Percentiles rank a stretch among this genome's conserved stretches.
These are phyloP conservation scores for Cephus sareptanus DNA, from an alignment of 2,888 invertebrate genomes.

Conservation along the genomic window DNA sequence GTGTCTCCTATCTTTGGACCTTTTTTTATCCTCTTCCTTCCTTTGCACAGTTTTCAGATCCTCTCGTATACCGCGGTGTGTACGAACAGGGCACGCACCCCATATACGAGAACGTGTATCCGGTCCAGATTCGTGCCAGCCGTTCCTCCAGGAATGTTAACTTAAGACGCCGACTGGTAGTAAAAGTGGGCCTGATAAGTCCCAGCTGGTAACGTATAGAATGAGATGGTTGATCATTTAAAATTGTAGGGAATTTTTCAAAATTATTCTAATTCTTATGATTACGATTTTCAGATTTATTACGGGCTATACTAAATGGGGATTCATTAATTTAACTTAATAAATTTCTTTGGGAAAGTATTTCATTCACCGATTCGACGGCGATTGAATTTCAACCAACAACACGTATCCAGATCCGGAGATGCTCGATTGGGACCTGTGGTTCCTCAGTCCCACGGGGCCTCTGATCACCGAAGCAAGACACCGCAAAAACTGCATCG, in stretches of 20 bases:
- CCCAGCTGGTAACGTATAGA: background rate
- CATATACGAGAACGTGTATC: background rate
- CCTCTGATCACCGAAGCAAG: constrained; percentile 47
- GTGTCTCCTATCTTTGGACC: background rate
- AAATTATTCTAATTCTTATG: background rate
- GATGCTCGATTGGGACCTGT: background rate
- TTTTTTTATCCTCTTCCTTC: constrained; percentile 1
- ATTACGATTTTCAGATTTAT: background rate
- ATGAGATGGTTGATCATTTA: background rate
- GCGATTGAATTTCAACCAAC: constrained; percentile 43
- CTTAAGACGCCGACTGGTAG: background rate
- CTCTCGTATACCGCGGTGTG: background rate
- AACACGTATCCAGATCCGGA: background rate
- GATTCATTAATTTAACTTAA: background rate
- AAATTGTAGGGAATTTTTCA: background rate
- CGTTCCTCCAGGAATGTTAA: constrained; percentile 4
- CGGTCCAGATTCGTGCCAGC: constrained; percentile 9
- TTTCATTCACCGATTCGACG: background rate
- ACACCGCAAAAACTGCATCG: constrained; percentile 51
- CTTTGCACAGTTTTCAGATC: background rate
- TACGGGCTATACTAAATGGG: background rate
- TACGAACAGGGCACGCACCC: constrained; percentile 2
- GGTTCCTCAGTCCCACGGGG: constrained; percentile 16
- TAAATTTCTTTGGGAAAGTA: background rate
- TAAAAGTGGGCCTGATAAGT: background rate